Base-by-base conservation (phyloP, 2,888 invertebrate species). In the Ypsolopha sequella region DNA sequence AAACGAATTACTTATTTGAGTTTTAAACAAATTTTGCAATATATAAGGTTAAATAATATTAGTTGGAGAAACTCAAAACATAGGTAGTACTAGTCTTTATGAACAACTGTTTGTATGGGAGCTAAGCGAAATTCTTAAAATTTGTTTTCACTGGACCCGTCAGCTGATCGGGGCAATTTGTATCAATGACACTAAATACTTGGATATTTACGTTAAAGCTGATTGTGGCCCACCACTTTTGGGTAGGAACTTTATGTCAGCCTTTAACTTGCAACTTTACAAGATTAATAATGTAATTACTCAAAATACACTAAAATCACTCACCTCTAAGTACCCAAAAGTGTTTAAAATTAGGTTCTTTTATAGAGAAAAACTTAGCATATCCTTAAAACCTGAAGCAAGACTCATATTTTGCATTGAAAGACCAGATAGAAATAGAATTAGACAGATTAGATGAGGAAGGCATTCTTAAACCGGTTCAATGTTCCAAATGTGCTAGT, bases 301-400 rank as follows among this genome's bases (percentile, higher is more conserved):
- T 36, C 8, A 36, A 6, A 1, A 36, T 6, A 11, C 7, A 2
- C 6, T 47, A n/a, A n/a, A 47, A 13, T 36, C 35, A 36, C 14
- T 47, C 7, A 6, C 6, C 11, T 6, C 6, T n/a, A 47, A 10
- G 2, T 47, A 36, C 36, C 35, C 35, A n/a, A 11, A 35, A 6
- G 35, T 47, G 11, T 47, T 47, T 47, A n/a, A 10, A 8, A 11
- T 46, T 54, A 56, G 55, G 58, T 53, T 51, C 45, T 43, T 43
- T 51, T 52, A 35, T 33, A 48, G 46, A 49, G 8, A 47, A 8
- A 36, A 10, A n/a, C 36, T 47, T n/a, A 35, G 36, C 35, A 8
- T 47, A 36, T 6, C 10, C n/a, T 13, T 47, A 11, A 47, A 47
- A 11, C 35, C 47, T 7, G 36, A 47, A 6, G 7, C 35, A 35